Conservation (phyloP, 2,797 vertebrate species). For the Ara ararauna region DNA sequence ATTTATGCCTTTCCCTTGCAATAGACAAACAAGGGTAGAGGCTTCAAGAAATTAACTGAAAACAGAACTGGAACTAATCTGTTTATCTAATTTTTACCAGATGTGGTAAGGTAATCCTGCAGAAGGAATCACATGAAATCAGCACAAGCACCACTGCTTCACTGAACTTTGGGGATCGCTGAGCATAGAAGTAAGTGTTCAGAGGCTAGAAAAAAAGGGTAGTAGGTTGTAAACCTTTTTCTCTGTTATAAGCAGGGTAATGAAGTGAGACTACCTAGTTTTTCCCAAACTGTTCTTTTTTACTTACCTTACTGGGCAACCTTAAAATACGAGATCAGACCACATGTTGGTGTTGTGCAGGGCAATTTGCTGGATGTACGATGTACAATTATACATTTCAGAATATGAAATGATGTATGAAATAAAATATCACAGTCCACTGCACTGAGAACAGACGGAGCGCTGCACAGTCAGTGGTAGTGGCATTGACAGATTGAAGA, state of each 20-base stretch:
- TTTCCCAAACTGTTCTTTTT: background rate
- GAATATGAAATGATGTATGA: constrained; percentile 33
- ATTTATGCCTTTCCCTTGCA: constrained; percentile 42
- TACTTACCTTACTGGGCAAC: background rate
- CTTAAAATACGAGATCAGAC: background rate
- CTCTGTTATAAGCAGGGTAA: background rate
- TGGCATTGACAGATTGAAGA: background rate
- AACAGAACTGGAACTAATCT: constrained; percentile 64
- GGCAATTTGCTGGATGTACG: constrained; percentile 1
- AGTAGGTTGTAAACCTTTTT: background rate
- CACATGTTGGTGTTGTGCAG: background rate
- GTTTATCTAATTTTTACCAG: constrained; percentile 69
- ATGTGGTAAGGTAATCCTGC: constrained; percentile 67
- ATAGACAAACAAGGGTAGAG: constrained; percentile 45
- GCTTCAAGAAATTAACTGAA: constrained; percentile 56
- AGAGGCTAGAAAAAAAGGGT: background rate
- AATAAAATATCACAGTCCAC: constrained; percentile 9
- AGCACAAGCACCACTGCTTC: background rate
- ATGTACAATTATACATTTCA: constrained; percentile 3
- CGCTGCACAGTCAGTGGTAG: background rate
- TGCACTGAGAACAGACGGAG: background rate
- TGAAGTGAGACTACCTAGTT: background rate
- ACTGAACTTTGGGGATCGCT: background rate
- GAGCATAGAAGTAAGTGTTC: background rate
- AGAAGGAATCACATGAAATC: constrained; percentile 62